Conservation (phyloP, 2,113 vertebrate genomes). For the Redunca redunca region DNA sequence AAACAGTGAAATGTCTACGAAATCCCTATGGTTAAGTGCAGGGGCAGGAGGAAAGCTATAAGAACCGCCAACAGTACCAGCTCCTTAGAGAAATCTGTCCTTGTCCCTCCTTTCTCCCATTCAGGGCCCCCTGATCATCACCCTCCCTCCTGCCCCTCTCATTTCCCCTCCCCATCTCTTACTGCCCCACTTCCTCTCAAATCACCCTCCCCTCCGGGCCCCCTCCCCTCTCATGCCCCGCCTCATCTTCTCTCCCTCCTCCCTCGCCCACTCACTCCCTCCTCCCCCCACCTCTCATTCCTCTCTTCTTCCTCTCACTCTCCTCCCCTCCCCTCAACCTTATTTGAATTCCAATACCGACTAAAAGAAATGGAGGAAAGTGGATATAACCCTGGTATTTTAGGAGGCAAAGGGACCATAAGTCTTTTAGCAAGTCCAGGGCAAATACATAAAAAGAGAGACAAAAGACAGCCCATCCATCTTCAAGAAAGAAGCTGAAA, state of each 20-base stretch:
- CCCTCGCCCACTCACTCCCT: neutral
- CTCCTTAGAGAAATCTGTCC: neutral
- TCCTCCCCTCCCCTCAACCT: neutral
- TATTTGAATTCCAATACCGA: neutral
- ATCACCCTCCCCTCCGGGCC: neutral
- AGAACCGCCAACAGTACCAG: neutral
- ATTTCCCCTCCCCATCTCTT: neutral
- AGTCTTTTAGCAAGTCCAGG: neutral
- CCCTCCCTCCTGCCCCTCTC: neutral
- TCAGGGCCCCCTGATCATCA: no score
- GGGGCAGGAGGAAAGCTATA: neutral
- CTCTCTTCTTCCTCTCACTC: neutral
- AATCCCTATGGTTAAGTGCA: neutral
- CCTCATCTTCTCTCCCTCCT: neutral
- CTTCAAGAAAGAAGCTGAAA: constrained; percentile 24
- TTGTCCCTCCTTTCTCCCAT: neutral
- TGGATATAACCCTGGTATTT: neutral
- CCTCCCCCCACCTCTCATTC: neutral
- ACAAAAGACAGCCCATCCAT: neutral
- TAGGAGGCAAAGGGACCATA: neutral
- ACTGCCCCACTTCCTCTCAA: neutral
- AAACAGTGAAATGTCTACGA: neutral
- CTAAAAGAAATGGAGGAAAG: neutral
- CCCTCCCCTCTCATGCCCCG: neutral
- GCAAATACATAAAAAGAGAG: neutral